These are phyloP conservation scores for Drosophila seclusa DNA, from an alignment of 2,888 invertebrate species.

Conservation along the genomic window DNA sequence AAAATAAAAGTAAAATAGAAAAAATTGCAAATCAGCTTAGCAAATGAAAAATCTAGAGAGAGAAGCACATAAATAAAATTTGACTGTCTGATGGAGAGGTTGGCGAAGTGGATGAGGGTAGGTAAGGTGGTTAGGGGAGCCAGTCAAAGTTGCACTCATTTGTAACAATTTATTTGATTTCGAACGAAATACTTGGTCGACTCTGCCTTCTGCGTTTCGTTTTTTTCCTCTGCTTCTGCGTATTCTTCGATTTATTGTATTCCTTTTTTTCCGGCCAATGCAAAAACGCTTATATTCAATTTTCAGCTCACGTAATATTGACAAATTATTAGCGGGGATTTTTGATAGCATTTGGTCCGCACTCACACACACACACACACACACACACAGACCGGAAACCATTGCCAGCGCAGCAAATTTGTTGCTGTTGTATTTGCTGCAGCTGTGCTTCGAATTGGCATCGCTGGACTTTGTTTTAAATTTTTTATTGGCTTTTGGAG, in stretches of 20 bases:
- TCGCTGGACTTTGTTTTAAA: slow-evolving; percentile 53
- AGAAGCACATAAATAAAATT: slow-evolving; percentile 53
- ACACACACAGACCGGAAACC: slow-evolving; percentile 34
- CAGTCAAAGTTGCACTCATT: slow-evolving; percentile 75
- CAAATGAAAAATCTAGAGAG: slow-evolving; percentile 69
- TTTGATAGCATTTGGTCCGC: slow-evolving; percentile 65
- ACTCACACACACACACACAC: slow-evolving; percentile 15
- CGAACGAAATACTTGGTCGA: slow-evolving; percentile 39
- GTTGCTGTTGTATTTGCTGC: slow-evolving; percentile 56
- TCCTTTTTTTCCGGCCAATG: slow-evolving; percentile 51
- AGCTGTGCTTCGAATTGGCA: slow-evolving; percentile 57
- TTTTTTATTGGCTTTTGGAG: slow-evolving; percentile 50
- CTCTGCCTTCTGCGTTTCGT: slow-evolving; percentile 24
- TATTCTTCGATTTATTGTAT: slow-evolving; percentile 4
- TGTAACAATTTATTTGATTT: slow-evolving; percentile 80
- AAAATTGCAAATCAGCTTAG: slow-evolving; percentile 71
- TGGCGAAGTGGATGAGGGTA: neutral
- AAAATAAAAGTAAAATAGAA: slow-evolving; percentile 19
- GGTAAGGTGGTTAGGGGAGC: neutral
- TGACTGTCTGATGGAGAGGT: slow-evolving; percentile 23
- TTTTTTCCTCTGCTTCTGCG: slow-evolving; percentile 10
- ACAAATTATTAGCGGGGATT: slow-evolving; percentile 83
- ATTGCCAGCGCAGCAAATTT: slow-evolving; percentile 46
- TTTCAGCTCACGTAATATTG: slow-evolving; percentile 84
- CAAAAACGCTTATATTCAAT: slow-evolving; percentile 79